Evolutionary conservation across 1,140 invertebrate species (phyloP).

Genomic region (Oedothorax gibbosus): DNA sequence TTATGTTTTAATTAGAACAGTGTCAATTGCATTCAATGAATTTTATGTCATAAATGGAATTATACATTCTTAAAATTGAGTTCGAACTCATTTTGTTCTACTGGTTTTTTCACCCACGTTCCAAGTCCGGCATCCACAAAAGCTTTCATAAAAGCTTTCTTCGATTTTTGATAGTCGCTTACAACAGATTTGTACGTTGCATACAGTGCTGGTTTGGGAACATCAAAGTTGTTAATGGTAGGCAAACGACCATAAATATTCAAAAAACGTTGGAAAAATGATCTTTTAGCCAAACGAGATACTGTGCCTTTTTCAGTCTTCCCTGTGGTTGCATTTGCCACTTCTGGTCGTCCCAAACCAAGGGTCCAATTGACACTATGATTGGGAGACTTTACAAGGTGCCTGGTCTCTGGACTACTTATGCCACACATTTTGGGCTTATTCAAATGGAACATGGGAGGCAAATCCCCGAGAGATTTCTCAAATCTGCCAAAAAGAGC

Average conservation of each 20-base stretch:
- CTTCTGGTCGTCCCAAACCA: constrained; percentile 67
- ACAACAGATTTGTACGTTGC: constrained; percentile 66
- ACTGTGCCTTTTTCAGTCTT: constrained; percentile 66
- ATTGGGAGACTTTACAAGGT: constrained; percentile 61
- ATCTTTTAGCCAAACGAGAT: constrained; percentile 68
- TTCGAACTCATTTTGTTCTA: constrained; percentile 68
- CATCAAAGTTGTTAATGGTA: constrained; percentile 3
- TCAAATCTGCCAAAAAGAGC: constrained; percentile 70
- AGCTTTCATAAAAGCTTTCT: constrained; percentile 65
- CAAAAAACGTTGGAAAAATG: constrained; percentile 67
- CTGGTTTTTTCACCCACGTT: constrained; percentile 69
- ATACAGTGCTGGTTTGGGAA: constrained; percentile 62
- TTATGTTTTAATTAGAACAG: no score
- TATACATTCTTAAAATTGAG: constrained; percentile 11
- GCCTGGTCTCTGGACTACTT: constrained; percentile 66
- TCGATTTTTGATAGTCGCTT: constrained; percentile 67
- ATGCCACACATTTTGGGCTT: constrained; percentile 69
- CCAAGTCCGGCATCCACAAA: constrained; percentile 67
- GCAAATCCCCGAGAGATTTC: constrained; percentile 62
- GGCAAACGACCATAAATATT: constrained; percentile 38
- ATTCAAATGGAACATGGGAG: constrained; percentile 66
- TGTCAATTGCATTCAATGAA: no score
- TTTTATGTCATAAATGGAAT: no score
- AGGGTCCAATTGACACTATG: constrained; percentile 70
- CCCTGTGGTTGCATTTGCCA: constrained; percentile 68